These are phyloP conservation scores for Morbakka virulenta DNA, from an alignment of 30 jellyfish, hydroid and myxozoan species.

Conservation along the genomic window DNA sequence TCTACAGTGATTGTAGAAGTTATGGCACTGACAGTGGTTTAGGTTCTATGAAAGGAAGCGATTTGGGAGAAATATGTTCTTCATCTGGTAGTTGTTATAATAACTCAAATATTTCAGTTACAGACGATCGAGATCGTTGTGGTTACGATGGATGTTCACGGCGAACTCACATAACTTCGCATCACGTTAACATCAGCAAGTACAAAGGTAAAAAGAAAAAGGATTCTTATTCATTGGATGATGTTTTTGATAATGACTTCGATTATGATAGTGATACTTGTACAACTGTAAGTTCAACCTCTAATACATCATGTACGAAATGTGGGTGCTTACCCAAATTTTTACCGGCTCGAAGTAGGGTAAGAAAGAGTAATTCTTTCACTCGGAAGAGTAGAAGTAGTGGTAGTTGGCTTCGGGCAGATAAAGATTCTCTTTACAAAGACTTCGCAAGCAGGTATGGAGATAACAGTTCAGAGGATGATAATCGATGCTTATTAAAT, in stretches of 20 bases:
- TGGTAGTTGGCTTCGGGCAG: neutral
- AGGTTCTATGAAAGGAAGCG: slow-evolving; percentile 45
- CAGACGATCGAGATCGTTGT: neutral
- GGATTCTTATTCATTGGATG: neutral
- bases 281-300: neutral
- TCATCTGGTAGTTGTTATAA: neutral
- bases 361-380: neutral
- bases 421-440: neutral
- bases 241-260: neutral
- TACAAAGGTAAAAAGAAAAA: neutral
- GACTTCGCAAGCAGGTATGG: slow-evolving; percentile 44
- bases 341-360: slow-evolving; percentile 30
- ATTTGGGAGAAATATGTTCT: neutral
- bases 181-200: neutral
- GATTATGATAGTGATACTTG: neutral
- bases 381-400: neutral
- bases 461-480: slow-evolving; percentile 34
- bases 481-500: slow-evolving; percentile 68
- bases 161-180: neutral
- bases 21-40: slow-evolving; percentile 74
- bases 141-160: neutral
- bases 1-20: slow-evolving; percentile 30
- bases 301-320: neutral
- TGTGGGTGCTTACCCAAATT: slow-evolving; percentile 57
- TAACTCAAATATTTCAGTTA: slow-evolving; percentile 23